Percentiles rank a stretch among this genome's conserved stretches.
These are phyloP conservation scores for Channallabes apus DNA, from an alignment of 2,797 vertebrate genomes.

Conservation along the genomic window DNA sequence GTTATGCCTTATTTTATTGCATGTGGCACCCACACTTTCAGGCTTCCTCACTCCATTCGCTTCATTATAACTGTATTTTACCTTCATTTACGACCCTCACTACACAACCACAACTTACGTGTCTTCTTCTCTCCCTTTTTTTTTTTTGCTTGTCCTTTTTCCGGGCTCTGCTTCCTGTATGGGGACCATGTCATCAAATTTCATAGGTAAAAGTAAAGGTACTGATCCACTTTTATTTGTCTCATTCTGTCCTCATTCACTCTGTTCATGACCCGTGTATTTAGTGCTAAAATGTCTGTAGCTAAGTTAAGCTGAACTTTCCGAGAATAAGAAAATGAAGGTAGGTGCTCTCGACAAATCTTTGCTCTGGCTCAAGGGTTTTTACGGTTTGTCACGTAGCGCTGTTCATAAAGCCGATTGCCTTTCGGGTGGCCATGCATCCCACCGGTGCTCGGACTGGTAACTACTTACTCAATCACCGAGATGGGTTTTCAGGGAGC, in stretches of 20 bases:
- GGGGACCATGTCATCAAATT: constrained; percentile 98
- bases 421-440: constrained; percentile 26
- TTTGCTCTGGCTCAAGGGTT: constrained; percentile 63
- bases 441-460: constrained; percentile 46
- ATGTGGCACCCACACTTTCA: constrained; percentile 49
- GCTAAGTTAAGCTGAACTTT: constrained; percentile 33
- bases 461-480: constrained; percentile 45
- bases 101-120: constrained; percentile 83
- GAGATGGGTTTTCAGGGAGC: constrained; percentile 41
- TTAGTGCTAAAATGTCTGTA: constrained; percentile 16
- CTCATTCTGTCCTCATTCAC: constrained; percentile 39
- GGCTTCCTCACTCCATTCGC: constrained; percentile 58
- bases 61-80: not conserved
- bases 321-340: constrained; percentile 57
- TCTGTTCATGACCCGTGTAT: constrained; percentile 23
- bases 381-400: constrained; percentile 56
- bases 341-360: constrained; percentile 68
- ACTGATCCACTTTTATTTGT: constrained; percentile 73
- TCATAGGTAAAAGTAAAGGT: constrained; percentile 99
- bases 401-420: constrained; percentile 56
- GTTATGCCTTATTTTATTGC: constrained; percentile 27
- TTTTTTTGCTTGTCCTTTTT: constrained; percentile 73
- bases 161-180: constrained; percentile 95
- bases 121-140: constrained; percentile 79
- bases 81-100: constrained; percentile 70